A percentile compares a stretch with the other conserved stretches of the same genome.
phyloP scores from a whole-genome alignment of 2,888 invertebrate genomes.

The Cerceris ruficornis region DNA sequence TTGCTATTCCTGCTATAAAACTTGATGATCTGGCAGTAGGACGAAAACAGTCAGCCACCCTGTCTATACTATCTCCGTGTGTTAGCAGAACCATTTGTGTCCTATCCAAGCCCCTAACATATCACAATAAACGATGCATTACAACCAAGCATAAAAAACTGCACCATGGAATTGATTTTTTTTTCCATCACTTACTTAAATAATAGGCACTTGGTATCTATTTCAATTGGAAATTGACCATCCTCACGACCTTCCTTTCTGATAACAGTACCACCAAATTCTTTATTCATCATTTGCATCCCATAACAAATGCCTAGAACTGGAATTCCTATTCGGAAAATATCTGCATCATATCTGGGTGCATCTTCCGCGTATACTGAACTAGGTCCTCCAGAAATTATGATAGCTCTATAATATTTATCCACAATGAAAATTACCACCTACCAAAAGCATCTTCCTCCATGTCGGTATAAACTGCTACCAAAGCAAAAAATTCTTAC shows the following conservation, averaged over 20 bases:
- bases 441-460: background rate
- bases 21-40: slow-evolving; percentile 92
- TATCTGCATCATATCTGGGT: slow-evolving; percentile 95
- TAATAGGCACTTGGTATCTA: slow-evolving; percentile 93
- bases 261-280: slow-evolving; percentile 95
- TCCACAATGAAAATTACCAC: background rate
- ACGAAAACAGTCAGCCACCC: slow-evolving; percentile 94
- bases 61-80: slow-evolving; percentile 98
- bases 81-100: slow-evolving; percentile 96
- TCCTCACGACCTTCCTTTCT: slow-evolving; percentile 95
- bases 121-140: background rate
- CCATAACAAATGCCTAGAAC: slow-evolving; percentile 99
- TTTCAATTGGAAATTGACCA: slow-evolving; percentile 94
- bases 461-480: background rate
- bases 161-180: too few relatives aligned
- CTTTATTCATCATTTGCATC: slow-evolving; percentile 99
- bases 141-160: background rate
- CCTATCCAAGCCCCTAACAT: slow-evolving; percentile 90
- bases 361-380: slow-evolving; percentile 98
- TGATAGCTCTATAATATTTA: slow-evolving; percentile 88
- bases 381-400: slow-evolving; percentile 98
- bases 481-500: slow-evolving; percentile 78
- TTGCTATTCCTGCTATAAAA: slow-evolving; percentile 94
- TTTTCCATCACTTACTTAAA: slow-evolving; percentile 89
- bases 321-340: slow-evolving; percentile 97